These are phyloP conservation scores for Sebastiscus tertius DNA, from an alignment of 2,797 vertebrate genomes.

Conservation along the genomic window DNA sequence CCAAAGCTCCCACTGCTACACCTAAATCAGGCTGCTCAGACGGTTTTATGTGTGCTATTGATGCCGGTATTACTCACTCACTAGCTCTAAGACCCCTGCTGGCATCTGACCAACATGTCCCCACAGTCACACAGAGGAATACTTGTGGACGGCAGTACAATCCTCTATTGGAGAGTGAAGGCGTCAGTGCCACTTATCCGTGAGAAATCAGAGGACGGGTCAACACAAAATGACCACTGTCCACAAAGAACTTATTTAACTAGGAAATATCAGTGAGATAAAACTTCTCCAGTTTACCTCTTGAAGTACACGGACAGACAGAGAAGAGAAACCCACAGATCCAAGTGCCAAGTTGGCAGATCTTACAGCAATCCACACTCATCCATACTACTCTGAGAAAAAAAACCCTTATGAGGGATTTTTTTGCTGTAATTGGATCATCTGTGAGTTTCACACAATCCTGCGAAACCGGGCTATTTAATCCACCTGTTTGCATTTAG, in stretches of 20 bases:
- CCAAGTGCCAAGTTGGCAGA: slow-evolving; percentile 3
- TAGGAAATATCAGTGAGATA: slow-evolving; percentile 38
- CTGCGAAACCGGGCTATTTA: neutral
- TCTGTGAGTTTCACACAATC: neutral
- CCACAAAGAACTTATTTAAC: slow-evolving; percentile 79
- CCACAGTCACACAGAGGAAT: slow-evolving; percentile 76
- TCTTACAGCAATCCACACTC: neutral
- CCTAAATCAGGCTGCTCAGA: neutral
- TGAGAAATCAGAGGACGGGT: slow-evolving; percentile 75
- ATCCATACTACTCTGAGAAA: neutral
- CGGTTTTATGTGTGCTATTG: slow-evolving; percentile 44
- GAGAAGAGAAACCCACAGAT: neutral
- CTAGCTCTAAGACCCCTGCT: slow-evolving; percentile 4
- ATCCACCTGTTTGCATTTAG: slow-evolving; percentile 4
- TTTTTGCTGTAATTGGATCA: neutral
- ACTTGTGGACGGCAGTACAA: slow-evolving; percentile 76
- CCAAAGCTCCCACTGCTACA: neutral
- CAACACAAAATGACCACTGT: slow-evolving; percentile 65
- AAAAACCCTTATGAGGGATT: neutral
- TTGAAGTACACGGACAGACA: neutral
- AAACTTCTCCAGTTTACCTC: slow-evolving; percentile 58
- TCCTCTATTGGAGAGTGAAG: slow-evolving; percentile 40
- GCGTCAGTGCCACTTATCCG: slow-evolving; percentile 79
- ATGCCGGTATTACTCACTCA: slow-evolving; percentile 1
- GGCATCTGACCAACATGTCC: slow-evolving; percentile 1